Base-by-base conservation (phyloP, 2,797 vertebrate genomes). In the Picus viridis region DNA sequence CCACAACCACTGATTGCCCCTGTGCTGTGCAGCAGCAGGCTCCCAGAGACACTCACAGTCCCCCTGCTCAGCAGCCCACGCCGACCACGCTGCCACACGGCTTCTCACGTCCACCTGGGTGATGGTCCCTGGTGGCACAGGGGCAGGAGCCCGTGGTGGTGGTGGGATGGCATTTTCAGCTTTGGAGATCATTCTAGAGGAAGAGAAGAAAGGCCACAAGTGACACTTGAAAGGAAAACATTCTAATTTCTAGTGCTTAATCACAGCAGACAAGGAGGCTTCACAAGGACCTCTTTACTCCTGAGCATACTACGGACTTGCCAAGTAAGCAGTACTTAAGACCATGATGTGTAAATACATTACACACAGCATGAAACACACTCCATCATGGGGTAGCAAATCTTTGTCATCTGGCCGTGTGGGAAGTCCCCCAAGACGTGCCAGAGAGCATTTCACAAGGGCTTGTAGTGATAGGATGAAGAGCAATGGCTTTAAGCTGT, bases 21-120 rank as follows among this genome's bases (percentile, higher is more conserved):
- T 0, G 0, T 1, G 1, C 17, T 13, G 14, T 12, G 27, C 0
- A 1, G 22, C 39, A 17, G 23, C 0, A 0, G 9, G 26, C 32
- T 45, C 62, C 59, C 41, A 26, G 54, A 19, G 83, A 92, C 79
- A 98, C 99, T 99, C 96, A 99, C 98, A 93, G 59, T 98, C 98
- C 8, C 98, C 98, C 87, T 98, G 98, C 94, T 99, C 98, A 18
- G 98, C 95, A 10, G 98, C 98, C 98, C 98, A 98, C 0, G 98
- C 98, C 0, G 98, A 99, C 99, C 99, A 99, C 2, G 98, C 98
- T 0, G 98, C 98, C 79, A 98, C 99, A 1, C 99, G 97, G 93
- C 98, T 98, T 96, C 98, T 98, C 22, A 98, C 97, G 0, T 99
- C 99, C 96, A 98, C 95, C 92, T 98, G 98, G 10, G 97, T 97